These are phyloP conservation scores for Stratiolaelaps scimitus DNA, from an alignment of 1,140 invertebrate genomes.

Conservation along the genomic window DNA sequence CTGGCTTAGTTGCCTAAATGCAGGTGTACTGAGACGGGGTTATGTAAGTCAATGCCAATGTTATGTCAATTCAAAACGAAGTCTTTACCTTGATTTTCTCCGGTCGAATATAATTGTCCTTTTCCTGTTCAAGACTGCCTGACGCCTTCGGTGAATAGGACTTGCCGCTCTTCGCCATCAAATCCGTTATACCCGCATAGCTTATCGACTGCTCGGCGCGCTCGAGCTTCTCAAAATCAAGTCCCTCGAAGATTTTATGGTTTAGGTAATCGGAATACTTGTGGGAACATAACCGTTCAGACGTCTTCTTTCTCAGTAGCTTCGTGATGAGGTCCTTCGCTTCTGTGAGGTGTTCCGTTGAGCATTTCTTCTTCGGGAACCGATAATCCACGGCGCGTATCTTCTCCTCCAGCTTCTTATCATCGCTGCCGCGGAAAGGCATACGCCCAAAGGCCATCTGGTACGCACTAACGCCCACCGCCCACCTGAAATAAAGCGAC, in stretches of 20 bases:
- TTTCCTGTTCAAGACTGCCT: neutral
- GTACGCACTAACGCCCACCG: conserved; percentile 7
- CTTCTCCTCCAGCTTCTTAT: conserved; percentile 19
- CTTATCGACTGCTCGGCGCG: too few relatives aligned
- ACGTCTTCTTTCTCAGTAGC: conserved; percentile 6
- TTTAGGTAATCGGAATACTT: too few relatives aligned
- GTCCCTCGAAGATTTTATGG: too few relatives aligned
- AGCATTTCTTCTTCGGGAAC: neutral
- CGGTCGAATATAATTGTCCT: neutral
- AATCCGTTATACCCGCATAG: too few relatives aligned
- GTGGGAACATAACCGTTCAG: neutral
- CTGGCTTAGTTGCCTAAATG: too few relatives aligned
- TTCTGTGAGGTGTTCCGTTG: neutral
- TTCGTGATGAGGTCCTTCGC: neutral
- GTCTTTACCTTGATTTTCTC: too few relatives aligned
- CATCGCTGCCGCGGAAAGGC: conserved; percentile 7
- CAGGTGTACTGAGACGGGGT: too few relatives aligned
- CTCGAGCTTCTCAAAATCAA: too few relatives aligned
- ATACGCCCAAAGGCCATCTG: conserved; percentile 5
- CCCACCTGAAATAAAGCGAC: too few relatives aligned
- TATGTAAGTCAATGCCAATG: too few relatives aligned
- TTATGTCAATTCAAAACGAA: too few relatives aligned
- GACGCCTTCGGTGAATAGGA: neutral
- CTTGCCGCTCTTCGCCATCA: neutral
- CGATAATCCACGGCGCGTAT: conserved; percentile 10